phyloP scores from a whole-genome alignment of 2,113 vertebrate genomes.

The Prinia subflava region DNA sequence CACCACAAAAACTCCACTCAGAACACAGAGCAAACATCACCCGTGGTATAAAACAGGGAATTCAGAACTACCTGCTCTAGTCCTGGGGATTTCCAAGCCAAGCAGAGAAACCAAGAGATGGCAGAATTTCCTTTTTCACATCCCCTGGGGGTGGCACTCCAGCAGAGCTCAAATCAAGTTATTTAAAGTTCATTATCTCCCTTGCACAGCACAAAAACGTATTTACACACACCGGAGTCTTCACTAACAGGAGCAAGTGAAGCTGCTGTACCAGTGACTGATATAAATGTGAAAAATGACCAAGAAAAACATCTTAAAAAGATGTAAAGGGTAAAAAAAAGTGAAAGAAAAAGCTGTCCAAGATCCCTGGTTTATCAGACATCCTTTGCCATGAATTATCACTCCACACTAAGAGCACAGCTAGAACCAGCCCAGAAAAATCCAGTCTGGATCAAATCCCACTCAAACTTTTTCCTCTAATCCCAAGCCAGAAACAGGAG shows the following conservation, averaged over 20 bases:
- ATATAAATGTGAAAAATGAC: background rate
- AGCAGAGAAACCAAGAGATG: background rate
- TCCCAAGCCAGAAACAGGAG: background rate
- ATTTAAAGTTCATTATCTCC: background rate
- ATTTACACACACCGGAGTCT: fast-evolving
- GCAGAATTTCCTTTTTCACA: background rate
- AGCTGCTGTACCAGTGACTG: background rate
- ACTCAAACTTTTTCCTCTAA: background rate
- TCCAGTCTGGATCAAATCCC: background rate
- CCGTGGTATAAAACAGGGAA: background rate
- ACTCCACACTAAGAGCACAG: background rate
- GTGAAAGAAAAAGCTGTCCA: background rate
- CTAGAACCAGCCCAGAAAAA: background rate
- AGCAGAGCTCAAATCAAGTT: background rate
- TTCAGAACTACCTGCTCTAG: background rate
- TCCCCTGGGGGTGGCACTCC: background rate
- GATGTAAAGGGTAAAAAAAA: background rate
- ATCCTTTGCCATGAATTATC: background rate
- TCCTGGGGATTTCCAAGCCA: background rate
- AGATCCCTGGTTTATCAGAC: background rate
- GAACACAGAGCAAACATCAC: background rate
- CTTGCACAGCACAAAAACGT: background rate
- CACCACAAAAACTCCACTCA: background rate
- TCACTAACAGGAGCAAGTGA: background rate
- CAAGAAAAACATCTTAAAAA: background rate